A percentile compares a stretch with the other conserved stretches of the same genome.
Conservation (phyloP, 2,888 invertebrate species). For the Acrocyrtus sp. region DNA sequence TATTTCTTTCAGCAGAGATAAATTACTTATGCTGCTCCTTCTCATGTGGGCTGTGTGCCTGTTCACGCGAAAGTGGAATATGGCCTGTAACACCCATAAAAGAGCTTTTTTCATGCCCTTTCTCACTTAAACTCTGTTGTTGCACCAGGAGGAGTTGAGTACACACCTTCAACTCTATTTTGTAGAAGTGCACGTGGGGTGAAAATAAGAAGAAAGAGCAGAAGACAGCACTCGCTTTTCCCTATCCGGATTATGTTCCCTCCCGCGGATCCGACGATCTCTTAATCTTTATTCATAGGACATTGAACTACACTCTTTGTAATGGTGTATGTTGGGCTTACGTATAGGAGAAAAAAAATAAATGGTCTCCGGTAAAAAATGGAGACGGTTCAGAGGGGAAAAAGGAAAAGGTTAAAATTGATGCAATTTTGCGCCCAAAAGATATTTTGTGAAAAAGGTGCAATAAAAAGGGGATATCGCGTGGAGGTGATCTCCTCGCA, state of each 20-base stretch:
- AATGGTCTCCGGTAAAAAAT: not conserved
- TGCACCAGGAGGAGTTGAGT: too few species aligned
- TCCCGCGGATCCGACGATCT: not conserved
- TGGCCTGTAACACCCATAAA: not conserved
- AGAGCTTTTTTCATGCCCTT: too few species aligned
- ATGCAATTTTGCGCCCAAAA: too few species aligned
- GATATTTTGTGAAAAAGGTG: not conserved
- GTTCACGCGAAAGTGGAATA: not conserved
- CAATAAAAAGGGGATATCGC: conserved; percentile 3
- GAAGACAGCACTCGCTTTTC: not conserved
- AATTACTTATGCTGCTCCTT: conserved; percentile 7
- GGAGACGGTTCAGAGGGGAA: not conserved
- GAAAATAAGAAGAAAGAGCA: not conserved
- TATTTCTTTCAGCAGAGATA: conserved; percentile 18
- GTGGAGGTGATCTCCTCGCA: conserved; percentile 12
- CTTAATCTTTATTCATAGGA: conserved; percentile 42
- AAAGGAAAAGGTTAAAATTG: not conserved
- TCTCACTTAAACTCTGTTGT: too few species aligned
- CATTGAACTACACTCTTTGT: conserved; percentile 33
- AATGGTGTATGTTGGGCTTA: not conserved
- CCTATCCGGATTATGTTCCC: not conserved
- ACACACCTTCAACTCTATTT: too few species aligned
- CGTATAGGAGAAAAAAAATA: not conserved
- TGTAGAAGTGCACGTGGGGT: not conserved
- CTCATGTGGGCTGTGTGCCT: not conserved